These are phyloP conservation scores for Hemichromis elongatus DNA, from an alignment of 2,113 vertebrate genomes.

Conservation along the genomic window DNA sequence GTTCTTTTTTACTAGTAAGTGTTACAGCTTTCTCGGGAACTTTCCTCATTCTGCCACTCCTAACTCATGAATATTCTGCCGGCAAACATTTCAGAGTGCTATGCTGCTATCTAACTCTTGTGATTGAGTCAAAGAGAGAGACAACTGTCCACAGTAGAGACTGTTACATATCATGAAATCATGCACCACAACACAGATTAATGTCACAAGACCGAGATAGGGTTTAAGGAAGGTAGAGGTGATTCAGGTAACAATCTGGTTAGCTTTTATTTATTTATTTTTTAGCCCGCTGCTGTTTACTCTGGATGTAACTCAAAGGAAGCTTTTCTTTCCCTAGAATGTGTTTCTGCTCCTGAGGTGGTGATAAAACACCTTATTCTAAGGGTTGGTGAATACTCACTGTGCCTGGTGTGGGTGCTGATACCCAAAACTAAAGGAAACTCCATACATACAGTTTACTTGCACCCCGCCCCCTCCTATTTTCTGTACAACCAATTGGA, in stretches of 20 bases:
- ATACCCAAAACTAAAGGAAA: conserved; percentile 50
- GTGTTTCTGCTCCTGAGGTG: conserved; percentile 52
- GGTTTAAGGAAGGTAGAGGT: conserved; percentile 45
- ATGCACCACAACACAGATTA: conserved; percentile 38
- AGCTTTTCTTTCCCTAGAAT: conserved; percentile 45
- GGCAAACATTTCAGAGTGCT: conserved; percentile 1
- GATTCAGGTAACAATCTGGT: conserved; percentile 61
- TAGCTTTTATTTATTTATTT: conserved; percentile 54
- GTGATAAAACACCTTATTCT: conserved; percentile 72
- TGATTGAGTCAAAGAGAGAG: conserved; percentile 24
- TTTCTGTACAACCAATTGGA: conserved; percentile 14
- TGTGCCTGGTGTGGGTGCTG: conserved; percentile 44
- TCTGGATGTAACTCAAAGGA: conserved; percentile 48
- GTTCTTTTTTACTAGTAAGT: background rate
- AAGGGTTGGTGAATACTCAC: conserved; percentile 63
- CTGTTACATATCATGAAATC: conserved; percentile 47
- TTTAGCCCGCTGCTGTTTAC: conserved; percentile 44
- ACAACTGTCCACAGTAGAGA: conserved; percentile 29
- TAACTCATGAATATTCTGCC: conserved; percentile 9
- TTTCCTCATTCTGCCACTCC: conserved; percentile 14
- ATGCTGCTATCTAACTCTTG: background rate
- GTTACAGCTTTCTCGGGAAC: conserved; percentile 11
- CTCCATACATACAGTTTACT: conserved; percentile 45
- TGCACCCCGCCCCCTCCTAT: conserved; percentile 14
- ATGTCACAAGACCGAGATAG: conserved; percentile 48